Evolutionary conservation across 2,797 vertebrate genomes (phyloP), one percentile per base, ranked within the genome.

Genomic region (Epinephelus malabaricus): DNA sequence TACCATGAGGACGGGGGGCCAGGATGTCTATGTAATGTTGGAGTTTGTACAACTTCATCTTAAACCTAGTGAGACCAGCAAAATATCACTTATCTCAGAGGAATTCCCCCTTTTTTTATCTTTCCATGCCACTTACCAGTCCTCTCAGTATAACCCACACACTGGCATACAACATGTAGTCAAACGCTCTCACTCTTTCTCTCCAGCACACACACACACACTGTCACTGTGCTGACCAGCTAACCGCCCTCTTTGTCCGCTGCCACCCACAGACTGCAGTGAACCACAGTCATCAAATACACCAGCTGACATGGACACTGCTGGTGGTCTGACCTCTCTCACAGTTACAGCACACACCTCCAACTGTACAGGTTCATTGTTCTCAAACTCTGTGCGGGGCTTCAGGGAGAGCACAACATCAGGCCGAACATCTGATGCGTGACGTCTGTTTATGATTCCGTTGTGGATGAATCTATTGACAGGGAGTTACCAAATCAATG

Each of bases 391-490:
- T 1, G 0, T 5, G 17, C 38, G 18, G 15, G 21, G 59, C 49
- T 51, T 46, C 47, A 53, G 40, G 23, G 51, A 21, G 27, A 69
- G 13, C 9, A 6, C 27, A 43, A n/a, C 60, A 54, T 84, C 66
- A 72, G 71, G 72, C 38, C 3, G 2, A 64, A 76, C 63, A 78
- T 67, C 77, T 82, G 86, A 51, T 62, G 50, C 61, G 17, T 74
- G 81, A 67, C 19, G 14, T 70, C 63, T 65, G 30, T 23, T 45
- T 12, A 15, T 62, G 58, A 73, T 70, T 65, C 18, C 46, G 15
- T 40, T 58, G 65, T 62, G 68, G 58, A 73, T 69, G 38, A 64
- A 66, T 82, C 60, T 75, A 59, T 50, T 25, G 47, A 54, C 17
- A 47, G 25, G 18, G 47, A 53, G 40, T 40, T 34, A 7, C n/a